phyloP scores from a whole-genome alignment of 2,888 invertebrate species.

The Ferdinandea cuprea region DNA sequence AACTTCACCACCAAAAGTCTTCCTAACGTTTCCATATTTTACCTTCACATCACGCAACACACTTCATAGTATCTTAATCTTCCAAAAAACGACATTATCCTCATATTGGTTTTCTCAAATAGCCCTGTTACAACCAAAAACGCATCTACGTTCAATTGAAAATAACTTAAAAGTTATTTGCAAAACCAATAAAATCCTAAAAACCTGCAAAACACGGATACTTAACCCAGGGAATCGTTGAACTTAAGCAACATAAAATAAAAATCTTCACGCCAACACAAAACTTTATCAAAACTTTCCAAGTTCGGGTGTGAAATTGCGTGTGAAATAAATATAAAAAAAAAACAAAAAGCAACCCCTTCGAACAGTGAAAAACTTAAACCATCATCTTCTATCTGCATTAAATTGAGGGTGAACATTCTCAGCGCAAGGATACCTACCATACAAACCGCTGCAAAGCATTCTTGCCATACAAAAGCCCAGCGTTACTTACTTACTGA shows the following conservation, averaged over 20 bases:
- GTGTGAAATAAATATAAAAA: conserved; percentile 58
- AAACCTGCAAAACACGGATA: background rate
- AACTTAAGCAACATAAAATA: conserved; percentile 51
- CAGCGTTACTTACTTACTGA: conserved; percentile 28
- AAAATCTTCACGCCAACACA: conserved; percentile 32
- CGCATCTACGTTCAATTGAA: background rate
- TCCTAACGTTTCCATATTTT: no score
- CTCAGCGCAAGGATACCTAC: background rate
- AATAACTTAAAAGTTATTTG: background rate
- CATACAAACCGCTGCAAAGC: conserved; percentile 17
- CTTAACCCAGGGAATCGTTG: conserved; percentile 31
- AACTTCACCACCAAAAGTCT: no score
- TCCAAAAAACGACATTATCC: no score
- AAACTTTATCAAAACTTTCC: conserved; percentile 59
- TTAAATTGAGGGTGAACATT: conserved; percentile 10
- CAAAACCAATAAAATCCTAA: background rate
- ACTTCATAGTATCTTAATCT: no score
- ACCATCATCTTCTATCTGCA: conserved; percentile 1
- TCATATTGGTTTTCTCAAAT: background rate
- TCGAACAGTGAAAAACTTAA: conserved; percentile 14
- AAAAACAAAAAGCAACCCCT: no score
- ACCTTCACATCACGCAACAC: no score
- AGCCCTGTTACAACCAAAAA: background rate
- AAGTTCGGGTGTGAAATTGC: conserved; percentile 67
- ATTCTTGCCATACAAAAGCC: conserved; percentile 36